phyloP scores from a whole-genome alignment of 2,113 vertebrate species.

The Oophaga pumilio region DNA sequence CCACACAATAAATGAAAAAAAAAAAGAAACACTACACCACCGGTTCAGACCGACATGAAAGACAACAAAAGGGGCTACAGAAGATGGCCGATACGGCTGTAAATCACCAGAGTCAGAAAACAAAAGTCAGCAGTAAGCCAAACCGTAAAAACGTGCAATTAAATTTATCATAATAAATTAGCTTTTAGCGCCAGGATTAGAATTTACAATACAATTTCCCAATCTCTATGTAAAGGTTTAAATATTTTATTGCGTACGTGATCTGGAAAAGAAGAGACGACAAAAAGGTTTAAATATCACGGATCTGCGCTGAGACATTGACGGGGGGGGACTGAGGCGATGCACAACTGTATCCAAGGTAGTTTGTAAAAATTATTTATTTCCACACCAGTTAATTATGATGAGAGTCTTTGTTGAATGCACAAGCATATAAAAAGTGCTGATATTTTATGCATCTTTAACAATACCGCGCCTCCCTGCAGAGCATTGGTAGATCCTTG shows the following conservation, averaged over 20 bases:
- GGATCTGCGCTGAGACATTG: conserved; percentile 73
- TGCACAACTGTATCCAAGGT: conserved; percentile 82
- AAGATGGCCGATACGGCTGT: not conserved
- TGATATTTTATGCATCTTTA: conserved; percentile 89
- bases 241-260: conserved; percentile 79
- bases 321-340: conserved; percentile 60
- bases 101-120: conserved; percentile 16
- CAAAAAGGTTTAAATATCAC: conserved; percentile 75
- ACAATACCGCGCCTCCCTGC: conserved; percentile 84
- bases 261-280: conserved; percentile 70
- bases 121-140: conserved; percentile 20
- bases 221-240: conserved; percentile 77
- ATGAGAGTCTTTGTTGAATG: conserved; percentile 87
- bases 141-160: conserved; percentile 66
- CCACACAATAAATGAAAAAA: not conserved
- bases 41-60: not conserved
- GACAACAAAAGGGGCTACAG: conserved; percentile 6
- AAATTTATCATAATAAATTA: conserved; percentile 79
- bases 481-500: conserved; percentile 85
- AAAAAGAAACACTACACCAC: not conserved
- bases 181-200: conserved; percentile 70
- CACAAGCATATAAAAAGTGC: conserved; percentile 85
- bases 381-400: conserved; percentile 88
- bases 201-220: conserved; percentile 79
- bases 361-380: conserved; percentile 90